A percentile compares a stretch with the other conserved stretches of the same genome.
Evolutionary conservation across 1,140 invertebrate species (phyloP).

Genomic region (Drosophila truncata): DNA sequence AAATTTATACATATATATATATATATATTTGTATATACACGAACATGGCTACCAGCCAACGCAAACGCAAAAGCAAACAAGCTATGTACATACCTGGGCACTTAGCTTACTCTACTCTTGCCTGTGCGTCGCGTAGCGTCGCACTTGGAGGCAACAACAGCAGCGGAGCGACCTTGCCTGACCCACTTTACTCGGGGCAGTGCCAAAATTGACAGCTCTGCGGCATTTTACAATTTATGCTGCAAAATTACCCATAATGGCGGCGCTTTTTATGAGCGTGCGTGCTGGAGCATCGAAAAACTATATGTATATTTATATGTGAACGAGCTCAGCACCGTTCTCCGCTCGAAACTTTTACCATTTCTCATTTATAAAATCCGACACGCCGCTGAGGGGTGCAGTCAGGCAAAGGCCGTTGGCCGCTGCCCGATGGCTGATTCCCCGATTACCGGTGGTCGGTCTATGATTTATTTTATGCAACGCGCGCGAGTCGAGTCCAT

Average conservation of each 20-base stretch:
- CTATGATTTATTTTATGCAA: constrained; percentile 59
- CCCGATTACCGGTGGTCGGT: constrained; percentile 17
- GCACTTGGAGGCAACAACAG: constrained; percentile 40
- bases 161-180: constrained; percentile 76
- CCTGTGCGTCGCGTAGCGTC: constrained; percentile 2
- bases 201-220: constrained; percentile 79
- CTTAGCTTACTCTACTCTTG: constrained; percentile 16
- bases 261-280: constrained; percentile 50
- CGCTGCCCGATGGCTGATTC: constrained; percentile 18
- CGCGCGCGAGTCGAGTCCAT: constrained; percentile 26
- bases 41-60: constrained; percentile 53
- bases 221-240: constrained; percentile 79
- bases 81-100: constrained; percentile 23
- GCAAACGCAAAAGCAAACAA: constrained; percentile 38
- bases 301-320: background rate
- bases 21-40: constrained; percentile 8
- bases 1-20: constrained; percentile 14
- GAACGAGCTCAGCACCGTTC: constrained; percentile 18
- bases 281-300: constrained; percentile 59
- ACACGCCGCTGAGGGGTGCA: constrained; percentile 62
- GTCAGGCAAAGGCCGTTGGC: constrained; percentile 21
- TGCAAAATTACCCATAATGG: constrained; percentile 62
- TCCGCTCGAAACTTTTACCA: constrained; percentile 31
- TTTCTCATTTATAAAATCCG: constrained; percentile 67
- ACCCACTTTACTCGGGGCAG: constrained; percentile 76